Evolutionary conservation across 64 coral and sea anemone genomes (phyloP).

Genomic region (Trachythela sp.): DNA sequence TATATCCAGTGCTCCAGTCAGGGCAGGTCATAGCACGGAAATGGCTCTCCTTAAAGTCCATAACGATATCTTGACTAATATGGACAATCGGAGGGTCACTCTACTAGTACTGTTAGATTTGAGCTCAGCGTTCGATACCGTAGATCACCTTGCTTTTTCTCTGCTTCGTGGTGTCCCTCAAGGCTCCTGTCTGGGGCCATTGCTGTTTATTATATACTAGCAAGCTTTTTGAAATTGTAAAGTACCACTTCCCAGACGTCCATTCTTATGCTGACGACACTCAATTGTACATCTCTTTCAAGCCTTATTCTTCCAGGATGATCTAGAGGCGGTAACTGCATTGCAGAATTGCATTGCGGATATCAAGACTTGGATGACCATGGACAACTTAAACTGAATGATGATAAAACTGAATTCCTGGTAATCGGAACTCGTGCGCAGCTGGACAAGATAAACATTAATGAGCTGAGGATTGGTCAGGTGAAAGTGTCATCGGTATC

Average conservation of each 20-base stretch:
- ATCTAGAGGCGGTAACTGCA: constrained; percentile 1
- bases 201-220: not conserved
- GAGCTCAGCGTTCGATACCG: not conserved
- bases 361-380: constrained; percentile 26
- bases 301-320: not conserved
- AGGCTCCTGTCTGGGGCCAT: not conserved
- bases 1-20: constrained; percentile 3
- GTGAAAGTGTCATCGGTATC: not conserved
- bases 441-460: constrained; percentile 9
- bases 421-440: not conserved
- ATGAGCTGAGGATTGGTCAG: not conserved
- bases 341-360: constrained; percentile 1
- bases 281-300: constrained; percentile 41
- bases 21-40: constrained; percentile 35
- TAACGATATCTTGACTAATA: constrained; percentile 36
- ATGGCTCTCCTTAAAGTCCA: too few relatives aligned
- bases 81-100: constrained; percentile 20
- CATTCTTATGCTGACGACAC: constrained; percentile 32
- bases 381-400: constrained; percentile 11
- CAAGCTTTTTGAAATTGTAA: not conserved
- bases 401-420: constrained; percentile 10
- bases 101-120: constrained; percentile 28
- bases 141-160: not conserved
- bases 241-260: not conserved
- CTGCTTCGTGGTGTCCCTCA: not conserved